These are phyloP conservation scores for Nomada ruficornis DNA, from an alignment of 2,888 invertebrate genomes.

Conservation along the genomic window DNA sequence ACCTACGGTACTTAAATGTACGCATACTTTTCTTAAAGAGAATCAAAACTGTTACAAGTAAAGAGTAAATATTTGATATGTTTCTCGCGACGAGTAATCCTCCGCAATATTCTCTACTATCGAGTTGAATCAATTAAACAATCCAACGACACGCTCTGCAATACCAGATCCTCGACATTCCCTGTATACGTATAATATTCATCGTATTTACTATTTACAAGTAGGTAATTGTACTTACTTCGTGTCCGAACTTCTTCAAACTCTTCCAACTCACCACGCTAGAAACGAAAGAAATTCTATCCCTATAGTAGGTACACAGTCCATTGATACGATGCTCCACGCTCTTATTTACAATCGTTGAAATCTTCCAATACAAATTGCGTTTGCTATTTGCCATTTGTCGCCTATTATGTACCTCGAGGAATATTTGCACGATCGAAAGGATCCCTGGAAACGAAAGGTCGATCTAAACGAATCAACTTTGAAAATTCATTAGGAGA, in stretches of 20 bases:
- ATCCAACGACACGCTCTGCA: background rate
- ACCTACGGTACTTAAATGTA: background rate
- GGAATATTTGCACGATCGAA: background rate
- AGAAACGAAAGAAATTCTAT: constrained; percentile 5
- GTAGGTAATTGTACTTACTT: constrained; percentile 44
- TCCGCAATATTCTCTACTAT: background rate
- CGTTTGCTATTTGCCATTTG: background rate
- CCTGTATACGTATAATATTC: constrained; percentile 1
- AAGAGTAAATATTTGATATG: constrained; percentile 29
- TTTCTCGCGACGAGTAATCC: background rate
- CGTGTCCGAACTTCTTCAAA: constrained; percentile 12
- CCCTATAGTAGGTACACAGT: background rate
- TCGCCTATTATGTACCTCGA: background rate
- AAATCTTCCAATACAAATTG: constrained; percentile 2
- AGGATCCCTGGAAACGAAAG: background rate
- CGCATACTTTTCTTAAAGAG: background rate
- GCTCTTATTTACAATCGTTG: constrained; percentile 12
- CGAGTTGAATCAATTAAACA: constrained; percentile 20
- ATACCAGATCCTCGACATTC: constrained; percentile 7
- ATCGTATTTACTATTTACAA: constrained; percentile 34
- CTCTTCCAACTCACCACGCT: constrained; percentile 3
- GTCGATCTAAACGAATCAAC: background rate
- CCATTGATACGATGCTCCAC: background rate
- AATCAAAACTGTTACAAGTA: background rate
- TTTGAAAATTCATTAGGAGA: background rate